Evolutionary conservation across 2,113 vertebrate genomes (phyloP).

Genomic region (Laterallus jamaicensis): DNA sequence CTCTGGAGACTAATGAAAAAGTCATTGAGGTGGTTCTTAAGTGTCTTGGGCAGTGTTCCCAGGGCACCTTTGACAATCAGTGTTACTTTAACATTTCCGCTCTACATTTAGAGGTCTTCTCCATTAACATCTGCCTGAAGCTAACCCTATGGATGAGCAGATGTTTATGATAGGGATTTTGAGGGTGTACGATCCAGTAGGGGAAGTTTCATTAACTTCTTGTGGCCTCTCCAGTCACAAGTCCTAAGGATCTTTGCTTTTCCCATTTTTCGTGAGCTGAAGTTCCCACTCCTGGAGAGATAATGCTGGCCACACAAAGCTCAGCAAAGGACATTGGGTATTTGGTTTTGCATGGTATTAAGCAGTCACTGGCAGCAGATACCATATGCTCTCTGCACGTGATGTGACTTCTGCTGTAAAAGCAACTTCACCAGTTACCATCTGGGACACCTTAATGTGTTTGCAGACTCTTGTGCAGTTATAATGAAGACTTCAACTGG

Average conservation of each 20-base stretch:
- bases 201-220: neutral
- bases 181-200: neutral
- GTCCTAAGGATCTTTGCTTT: neutral
- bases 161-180: neutral
- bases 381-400: neutral
- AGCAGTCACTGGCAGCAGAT: neutral
- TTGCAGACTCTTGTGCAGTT: neutral
- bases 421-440: neutral
- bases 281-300: neutral
- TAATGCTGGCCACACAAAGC: neutral
- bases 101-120: neutral
- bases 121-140: neutral
- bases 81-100: neutral
- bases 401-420: neutral
- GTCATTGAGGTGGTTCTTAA: slow-evolving; percentile 38
- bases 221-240: neutral
- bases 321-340: neutral
- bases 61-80: slow-evolving; percentile 29
- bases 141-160: neutral
- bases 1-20: slow-evolving; percentile 63
- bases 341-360: neutral
- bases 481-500: neutral
- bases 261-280: neutral
- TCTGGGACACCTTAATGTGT: neutral
- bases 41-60: slow-evolving; percentile 40